phyloP scores from a whole-genome alignment of 1,140 invertebrate species.

The Listronotus oregonensis region DNA sequence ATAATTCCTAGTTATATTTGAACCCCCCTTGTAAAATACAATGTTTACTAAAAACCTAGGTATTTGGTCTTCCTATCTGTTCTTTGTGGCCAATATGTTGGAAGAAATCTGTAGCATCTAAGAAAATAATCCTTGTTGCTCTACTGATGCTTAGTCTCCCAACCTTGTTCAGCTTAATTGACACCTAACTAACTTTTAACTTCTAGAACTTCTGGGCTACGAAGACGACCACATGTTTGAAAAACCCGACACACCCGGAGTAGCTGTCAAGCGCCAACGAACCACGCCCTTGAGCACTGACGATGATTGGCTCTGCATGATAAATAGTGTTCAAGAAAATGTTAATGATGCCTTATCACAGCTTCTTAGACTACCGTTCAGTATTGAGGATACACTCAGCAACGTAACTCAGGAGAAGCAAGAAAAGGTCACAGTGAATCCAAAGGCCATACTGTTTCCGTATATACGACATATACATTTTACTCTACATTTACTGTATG shows the following conservation, averaged over 20 bases:
- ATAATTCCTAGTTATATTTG: too few relatives aligned
- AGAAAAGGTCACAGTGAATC: constrained; percentile 24
- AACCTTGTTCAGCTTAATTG: too few relatives aligned
- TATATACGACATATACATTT: constrained; percentile 78
- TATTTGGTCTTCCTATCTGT: too few relatives aligned
- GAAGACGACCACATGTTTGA: constrained; percentile 46
- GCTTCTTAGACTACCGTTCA: constrained; percentile 7
- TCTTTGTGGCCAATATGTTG: too few relatives aligned
- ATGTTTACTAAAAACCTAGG: too few relatives aligned
- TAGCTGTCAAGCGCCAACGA: constrained; percentile 46
- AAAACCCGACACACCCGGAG: constrained; percentile 45
- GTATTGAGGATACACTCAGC: background rate
- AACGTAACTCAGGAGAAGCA: background rate
- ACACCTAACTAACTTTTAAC: constrained; percentile 12
- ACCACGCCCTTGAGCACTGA: constrained; percentile 61
- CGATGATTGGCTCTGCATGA: constrained; percentile 80
- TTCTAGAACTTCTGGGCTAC: constrained; percentile 52
- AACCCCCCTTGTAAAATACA: too few relatives aligned
- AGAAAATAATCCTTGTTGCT: too few relatives aligned
- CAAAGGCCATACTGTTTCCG: constrained; percentile 71
- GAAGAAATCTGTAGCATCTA: too few relatives aligned
- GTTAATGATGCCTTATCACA: constrained; percentile 13
- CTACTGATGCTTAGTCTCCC: too few relatives aligned
- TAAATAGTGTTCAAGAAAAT: constrained; percentile 62
- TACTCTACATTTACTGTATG: constrained; percentile 86